phyloP scores from a whole-genome alignment of 2,888 invertebrate species.

The Yponomeuta sedellus region DNA sequence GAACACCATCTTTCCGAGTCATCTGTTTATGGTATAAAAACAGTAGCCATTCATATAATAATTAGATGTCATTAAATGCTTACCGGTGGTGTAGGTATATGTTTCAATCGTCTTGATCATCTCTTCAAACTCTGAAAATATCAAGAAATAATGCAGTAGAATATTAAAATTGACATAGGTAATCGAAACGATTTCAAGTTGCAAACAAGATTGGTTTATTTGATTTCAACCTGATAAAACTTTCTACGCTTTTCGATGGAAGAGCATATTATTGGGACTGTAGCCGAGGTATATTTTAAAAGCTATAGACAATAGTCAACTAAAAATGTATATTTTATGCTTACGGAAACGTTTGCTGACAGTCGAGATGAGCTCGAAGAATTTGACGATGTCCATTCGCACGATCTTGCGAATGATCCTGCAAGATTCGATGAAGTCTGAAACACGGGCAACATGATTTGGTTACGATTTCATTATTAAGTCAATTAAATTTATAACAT shows the following conservation, averaged over 20 bases:
- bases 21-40: too few species aligned
- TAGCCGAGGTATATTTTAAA: too few species aligned
- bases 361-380: slow-evolving; percentile 41
- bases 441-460: slow-evolving; percentile 25
- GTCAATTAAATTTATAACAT: too few species aligned
- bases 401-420: slow-evolving; percentile 29
- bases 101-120: slow-evolving; percentile 32
- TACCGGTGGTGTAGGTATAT: slow-evolving; percentile 37
- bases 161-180: not conserved
- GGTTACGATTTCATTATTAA: not conserved
- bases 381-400: slow-evolving; percentile 37
- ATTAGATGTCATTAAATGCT: not conserved
- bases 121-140: slow-evolving; percentile 42
- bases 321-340: slow-evolving; percentile 20
- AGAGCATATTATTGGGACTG: too few species aligned
- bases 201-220: too few species aligned
- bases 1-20: too few species aligned
- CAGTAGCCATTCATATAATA: too few species aligned
- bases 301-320: too few species aligned
- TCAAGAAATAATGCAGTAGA: not conserved
- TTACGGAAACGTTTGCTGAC: slow-evolving; percentile 43
- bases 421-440: slow-evolving; percentile 48
- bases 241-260: too few species aligned
- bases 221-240: too few species aligned
- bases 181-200: not conserved